phyloP scores from a whole-genome alignment of 2,797 vertebrate species.

The Petrocephalus schoutedeni region DNA sequence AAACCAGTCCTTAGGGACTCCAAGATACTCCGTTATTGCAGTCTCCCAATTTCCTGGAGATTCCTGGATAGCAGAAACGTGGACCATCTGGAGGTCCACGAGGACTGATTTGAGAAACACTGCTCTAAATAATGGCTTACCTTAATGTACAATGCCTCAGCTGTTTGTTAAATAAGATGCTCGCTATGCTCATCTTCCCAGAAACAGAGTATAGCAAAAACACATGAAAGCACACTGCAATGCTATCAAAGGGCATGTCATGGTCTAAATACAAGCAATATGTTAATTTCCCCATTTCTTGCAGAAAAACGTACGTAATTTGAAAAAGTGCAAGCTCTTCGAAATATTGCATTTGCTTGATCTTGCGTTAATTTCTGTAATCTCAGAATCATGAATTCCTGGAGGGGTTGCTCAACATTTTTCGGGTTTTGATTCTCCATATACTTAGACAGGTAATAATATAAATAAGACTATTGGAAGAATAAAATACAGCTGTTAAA shows the following conservation, averaged over 20 bases:
- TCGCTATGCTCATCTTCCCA: neutral
- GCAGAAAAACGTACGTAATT: neutral
- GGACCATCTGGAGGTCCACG: no score
- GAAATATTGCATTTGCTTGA: neutral
- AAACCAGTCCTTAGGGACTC: no score
- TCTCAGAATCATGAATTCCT: neutral
- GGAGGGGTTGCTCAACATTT: neutral
- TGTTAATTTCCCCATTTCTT: neutral
- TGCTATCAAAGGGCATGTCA: neutral
- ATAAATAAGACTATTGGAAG: neutral
- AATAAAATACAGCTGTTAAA: neutral
- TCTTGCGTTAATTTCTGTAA: neutral
- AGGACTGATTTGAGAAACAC: no score
- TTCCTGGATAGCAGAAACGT: no score
- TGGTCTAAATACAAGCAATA: neutral
- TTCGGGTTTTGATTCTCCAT: neutral
- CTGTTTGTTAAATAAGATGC: neutral
- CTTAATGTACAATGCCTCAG: neutral
- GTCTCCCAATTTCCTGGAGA: no score
- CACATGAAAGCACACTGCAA: neutral
- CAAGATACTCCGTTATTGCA: no score
- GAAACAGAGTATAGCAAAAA: neutral
- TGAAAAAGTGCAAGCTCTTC: neutral
- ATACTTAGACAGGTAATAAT: slow-evolving; percentile 3
- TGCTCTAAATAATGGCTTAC: neutral